Conservation (phyloP, 2,888 invertebrate genomes). For the Gerris lacustris region DNA sequence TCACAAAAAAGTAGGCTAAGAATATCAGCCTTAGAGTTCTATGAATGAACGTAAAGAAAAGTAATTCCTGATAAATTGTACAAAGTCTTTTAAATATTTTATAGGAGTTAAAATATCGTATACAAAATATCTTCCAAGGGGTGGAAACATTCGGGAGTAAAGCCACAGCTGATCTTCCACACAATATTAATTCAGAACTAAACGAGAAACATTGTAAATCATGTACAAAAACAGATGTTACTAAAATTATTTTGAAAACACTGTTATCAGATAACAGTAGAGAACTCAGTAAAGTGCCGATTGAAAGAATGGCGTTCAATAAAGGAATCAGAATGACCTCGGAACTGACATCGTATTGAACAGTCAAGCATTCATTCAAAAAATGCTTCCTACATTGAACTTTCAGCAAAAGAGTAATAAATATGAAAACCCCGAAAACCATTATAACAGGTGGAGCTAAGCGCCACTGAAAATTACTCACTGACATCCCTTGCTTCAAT, state of each 20-base stretch:
- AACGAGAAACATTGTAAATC: not conserved
- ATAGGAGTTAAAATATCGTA: not conserved
- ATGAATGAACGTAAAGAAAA: not conserved
- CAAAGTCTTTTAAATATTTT: not conserved
- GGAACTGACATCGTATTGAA: not conserved
- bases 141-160: not conserved
- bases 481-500: not conserved
- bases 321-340: not conserved
- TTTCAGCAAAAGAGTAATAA: not conserved
- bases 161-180: not conserved
- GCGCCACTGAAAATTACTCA: not conserved
- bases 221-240: not conserved
- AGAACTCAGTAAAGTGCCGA: not conserved
- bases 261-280: not conserved
- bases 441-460: not conserved
- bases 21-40: not conserved
- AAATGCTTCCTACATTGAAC: not conserved
- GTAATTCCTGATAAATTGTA: not conserved
- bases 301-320: not conserved
- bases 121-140: not conserved
- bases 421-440: not conserved
- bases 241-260: not conserved
- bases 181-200: not conserved
- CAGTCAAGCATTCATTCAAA: not conserved
- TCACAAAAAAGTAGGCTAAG: not conserved